A percentile compares a stretch with the other conserved stretches of the same genome.
These are phyloP conservation scores for Homarus gammarus DNA, from an alignment of 2,888 invertebrate species.

Conservation along the genomic window DNA sequence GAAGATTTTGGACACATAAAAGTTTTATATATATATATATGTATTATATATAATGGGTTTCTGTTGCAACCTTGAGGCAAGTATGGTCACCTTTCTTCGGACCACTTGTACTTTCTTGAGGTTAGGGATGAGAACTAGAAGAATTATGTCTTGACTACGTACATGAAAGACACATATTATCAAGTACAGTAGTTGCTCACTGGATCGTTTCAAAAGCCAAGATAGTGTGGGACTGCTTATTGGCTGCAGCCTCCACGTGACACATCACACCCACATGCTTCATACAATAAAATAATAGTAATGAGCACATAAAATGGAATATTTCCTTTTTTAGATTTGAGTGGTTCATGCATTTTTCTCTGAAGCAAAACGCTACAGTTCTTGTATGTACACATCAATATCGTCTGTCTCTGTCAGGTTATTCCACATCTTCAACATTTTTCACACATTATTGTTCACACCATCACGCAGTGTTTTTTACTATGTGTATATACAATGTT, in stretches of 20 bases:
- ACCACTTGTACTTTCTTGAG: slow-evolving; percentile 29
- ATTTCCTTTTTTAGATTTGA: neutral
- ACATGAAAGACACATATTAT: slow-evolving; percentile 44
- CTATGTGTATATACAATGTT: neutral
- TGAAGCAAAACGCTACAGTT: neutral
- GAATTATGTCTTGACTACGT: slow-evolving; percentile 1
- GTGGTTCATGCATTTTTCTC: slow-evolving; percentile 11
- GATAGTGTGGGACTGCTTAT: neutral
- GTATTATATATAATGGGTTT: neutral
- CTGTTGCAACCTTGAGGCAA: neutral
- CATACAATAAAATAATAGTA: slow-evolving; percentile 19
- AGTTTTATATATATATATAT: too few relatives aligned
- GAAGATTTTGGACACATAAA: neutral
- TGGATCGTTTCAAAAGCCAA: slow-evolving; percentile 22
- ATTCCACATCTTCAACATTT: neutral
- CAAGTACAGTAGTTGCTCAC: slow-evolving; percentile 27
- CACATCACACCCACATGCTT: slow-evolving; percentile 19
- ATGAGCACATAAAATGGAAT: slow-evolving; percentile 18
- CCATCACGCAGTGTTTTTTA: neutral
- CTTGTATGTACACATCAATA: neutral
- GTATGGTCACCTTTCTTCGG: neutral
- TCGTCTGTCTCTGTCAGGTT: neutral
- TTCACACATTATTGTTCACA: neutral
- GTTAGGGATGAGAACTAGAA: neutral
- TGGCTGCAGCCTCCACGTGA: neutral